phyloP scores from a whole-genome alignment of 2,113 vertebrate species.

The Montifringilla adamsi region DNA sequence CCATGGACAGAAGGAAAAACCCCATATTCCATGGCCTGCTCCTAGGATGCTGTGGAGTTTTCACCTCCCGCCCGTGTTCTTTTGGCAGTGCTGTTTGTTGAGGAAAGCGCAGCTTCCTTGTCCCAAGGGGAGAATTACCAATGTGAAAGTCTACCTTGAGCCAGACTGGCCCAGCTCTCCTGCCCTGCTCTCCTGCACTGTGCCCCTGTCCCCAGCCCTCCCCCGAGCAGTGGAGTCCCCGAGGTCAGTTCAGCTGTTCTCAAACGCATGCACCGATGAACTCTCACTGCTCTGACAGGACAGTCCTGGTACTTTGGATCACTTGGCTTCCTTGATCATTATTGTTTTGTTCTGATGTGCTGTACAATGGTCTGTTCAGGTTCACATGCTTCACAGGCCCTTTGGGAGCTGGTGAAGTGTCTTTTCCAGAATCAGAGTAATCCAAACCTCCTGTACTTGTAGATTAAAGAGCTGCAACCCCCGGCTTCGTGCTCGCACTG shows the following conservation, averaged over 20 bases:
- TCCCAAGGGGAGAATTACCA: neutral
- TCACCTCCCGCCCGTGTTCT: neutral
- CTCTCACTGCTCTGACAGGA: neutral
- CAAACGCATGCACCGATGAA: fast-evolving
- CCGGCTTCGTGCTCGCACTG: neutral
- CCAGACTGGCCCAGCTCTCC: neutral
- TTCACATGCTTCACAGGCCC: neutral
- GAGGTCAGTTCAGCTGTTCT: neutral
- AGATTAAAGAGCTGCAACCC: conserved; percentile 33
- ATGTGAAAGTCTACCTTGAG: neutral
- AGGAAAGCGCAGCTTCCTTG: neutral
- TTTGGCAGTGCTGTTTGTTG: neutral
- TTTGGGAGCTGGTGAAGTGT: neutral
- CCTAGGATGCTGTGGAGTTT: fast-evolving
- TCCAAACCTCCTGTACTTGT: conserved; percentile 6
- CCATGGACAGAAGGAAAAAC: neutral
- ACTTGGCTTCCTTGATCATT: neutral
- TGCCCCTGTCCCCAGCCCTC: neutral
- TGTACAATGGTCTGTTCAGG: conserved; percentile 1
- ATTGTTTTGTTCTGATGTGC: conserved; percentile 7
- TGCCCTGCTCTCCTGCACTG: neutral
- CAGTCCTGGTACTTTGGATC: neutral
- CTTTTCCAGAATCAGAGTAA: neutral
- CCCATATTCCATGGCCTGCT: neutral
- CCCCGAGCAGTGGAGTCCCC: neutral